Evolutionary conservation across 1,140 invertebrate genomes (phyloP).

Genomic region (Drosophila insularis): DNA sequence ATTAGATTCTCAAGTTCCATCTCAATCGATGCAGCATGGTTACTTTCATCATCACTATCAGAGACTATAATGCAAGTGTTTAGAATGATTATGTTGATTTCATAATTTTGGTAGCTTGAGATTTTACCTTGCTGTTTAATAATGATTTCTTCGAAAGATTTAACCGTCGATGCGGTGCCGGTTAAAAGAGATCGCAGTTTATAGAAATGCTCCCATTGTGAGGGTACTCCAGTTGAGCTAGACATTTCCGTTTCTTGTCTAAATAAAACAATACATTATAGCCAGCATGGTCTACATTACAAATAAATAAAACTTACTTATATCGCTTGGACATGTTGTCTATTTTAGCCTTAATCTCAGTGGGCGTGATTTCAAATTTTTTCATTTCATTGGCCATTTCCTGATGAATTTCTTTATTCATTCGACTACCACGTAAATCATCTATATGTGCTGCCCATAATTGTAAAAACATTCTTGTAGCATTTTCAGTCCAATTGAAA

Average conservation of each 20-base stretch:
- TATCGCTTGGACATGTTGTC: constrained; percentile 42
- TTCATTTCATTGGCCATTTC: constrained; percentile 40
- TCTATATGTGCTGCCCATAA: constrained; percentile 33
- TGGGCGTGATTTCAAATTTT: constrained; percentile 14
- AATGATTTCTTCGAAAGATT: not conserved
- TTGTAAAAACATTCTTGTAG: constrained; percentile 33
- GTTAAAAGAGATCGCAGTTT: constrained; percentile 23
- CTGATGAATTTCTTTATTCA: constrained; percentile 14
- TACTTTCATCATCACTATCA: not conserved
- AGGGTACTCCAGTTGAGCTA: constrained; percentile 2
- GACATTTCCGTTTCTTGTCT: constrained; percentile 28
- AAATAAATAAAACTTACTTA: constrained; percentile 14
- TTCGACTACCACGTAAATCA: not conserved
- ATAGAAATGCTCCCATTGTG: constrained; percentile 32
- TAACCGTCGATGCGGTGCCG: constrained; percentile 6
- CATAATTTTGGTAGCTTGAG: not conserved
- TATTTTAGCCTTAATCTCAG: constrained; percentile 49
- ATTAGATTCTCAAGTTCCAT: not conserved
- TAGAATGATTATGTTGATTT: not conserved
- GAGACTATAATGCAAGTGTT: not conserved
- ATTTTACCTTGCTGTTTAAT: constrained; percentile 2
- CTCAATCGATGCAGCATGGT: not conserved
- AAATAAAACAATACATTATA: not conserved
- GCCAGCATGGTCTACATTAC: not conserved
- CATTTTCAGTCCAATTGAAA: constrained; percentile 21